Conservation (phyloP, 2,113 vertebrate species). For the Gymnobelideus leadbeateri region DNA sequence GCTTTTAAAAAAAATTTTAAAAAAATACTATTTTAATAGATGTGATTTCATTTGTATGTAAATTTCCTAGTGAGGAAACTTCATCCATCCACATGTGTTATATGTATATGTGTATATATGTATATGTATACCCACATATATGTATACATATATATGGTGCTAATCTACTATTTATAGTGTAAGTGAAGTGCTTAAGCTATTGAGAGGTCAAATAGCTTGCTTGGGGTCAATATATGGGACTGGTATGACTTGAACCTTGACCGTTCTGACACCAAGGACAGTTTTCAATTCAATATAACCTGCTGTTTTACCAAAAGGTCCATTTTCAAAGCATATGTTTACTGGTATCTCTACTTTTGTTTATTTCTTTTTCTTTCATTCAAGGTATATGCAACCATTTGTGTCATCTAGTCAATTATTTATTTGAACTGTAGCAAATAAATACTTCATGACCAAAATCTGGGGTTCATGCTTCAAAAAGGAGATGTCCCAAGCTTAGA, state of each 20-base stretch:
- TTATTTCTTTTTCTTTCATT: slow-evolving; percentile 10
- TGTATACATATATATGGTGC: background rate
- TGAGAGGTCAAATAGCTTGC: background rate
- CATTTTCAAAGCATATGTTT: slow-evolving; percentile 24
- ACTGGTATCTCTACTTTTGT: slow-evolving; percentile 26
- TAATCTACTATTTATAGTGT: background rate
- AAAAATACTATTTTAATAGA: background rate
- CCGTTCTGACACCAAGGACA: background rate
- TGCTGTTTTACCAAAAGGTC: background rate
- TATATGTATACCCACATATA: too few species aligned
- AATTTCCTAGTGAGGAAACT: background rate
- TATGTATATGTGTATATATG: background rate
- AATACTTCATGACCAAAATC: background rate
- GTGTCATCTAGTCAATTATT: background rate
- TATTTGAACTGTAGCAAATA: background rate
- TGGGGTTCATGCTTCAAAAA: slow-evolving; percentile 5
- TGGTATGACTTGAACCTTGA: background rate
- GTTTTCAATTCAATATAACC: background rate
- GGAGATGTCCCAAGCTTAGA: background rate
- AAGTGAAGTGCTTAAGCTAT: background rate
- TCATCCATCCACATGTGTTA: too few species aligned
- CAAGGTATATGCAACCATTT: background rate
- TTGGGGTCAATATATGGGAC: background rate
- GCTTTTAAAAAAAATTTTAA: too few species aligned
- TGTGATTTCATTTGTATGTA: background rate